Evolutionary conservation across 1,140 invertebrate genomes (phyloP).

Genomic region (Eumeta japonica): DNA sequence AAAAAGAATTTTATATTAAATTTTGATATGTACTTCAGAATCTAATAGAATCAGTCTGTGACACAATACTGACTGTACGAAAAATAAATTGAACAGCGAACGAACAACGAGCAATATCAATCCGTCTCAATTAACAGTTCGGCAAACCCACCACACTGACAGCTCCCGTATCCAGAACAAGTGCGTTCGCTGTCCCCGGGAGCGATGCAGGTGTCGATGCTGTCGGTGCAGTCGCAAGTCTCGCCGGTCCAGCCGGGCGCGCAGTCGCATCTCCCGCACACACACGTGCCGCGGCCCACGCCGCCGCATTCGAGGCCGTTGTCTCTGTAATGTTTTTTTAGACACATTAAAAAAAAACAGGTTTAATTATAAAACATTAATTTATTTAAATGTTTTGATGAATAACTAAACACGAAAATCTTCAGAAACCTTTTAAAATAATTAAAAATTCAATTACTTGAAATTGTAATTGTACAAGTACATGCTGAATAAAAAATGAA

Average conservation of each 20-base stretch:
- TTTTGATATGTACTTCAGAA: too few species aligned
- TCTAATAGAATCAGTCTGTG: too few species aligned
- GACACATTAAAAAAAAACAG: not conserved
- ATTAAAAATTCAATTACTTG: too few species aligned
- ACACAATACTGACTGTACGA: too few species aligned
- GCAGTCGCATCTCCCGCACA: constrained; percentile 77
- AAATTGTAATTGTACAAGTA: too few species aligned
- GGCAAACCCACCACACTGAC: constrained; percentile 71
- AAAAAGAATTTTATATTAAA: too few species aligned
- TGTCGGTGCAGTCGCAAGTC: constrained; percentile 73
- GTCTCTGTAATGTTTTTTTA: constrained; percentile 24
- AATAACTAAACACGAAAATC: not conserved
- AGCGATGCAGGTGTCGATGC: constrained; percentile 66
- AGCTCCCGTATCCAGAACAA: constrained; percentile 67
- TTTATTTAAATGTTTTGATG: not conserved
- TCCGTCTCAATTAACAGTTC: too few species aligned
- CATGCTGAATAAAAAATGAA: too few species aligned
- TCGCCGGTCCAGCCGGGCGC: constrained; percentile 72
- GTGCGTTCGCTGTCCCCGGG: constrained; percentile 59
- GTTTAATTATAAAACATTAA: not conserved
- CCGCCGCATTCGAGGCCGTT: constrained; percentile 50
- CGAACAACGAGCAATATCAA: too few species aligned
- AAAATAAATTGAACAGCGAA: too few species aligned
- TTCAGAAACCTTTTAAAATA: not conserved
- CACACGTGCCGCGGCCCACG: constrained; percentile 64